Evolutionary conservation across 2,888 invertebrate species (phyloP).

Genomic region (Crossocerus cetratus): DNA sequence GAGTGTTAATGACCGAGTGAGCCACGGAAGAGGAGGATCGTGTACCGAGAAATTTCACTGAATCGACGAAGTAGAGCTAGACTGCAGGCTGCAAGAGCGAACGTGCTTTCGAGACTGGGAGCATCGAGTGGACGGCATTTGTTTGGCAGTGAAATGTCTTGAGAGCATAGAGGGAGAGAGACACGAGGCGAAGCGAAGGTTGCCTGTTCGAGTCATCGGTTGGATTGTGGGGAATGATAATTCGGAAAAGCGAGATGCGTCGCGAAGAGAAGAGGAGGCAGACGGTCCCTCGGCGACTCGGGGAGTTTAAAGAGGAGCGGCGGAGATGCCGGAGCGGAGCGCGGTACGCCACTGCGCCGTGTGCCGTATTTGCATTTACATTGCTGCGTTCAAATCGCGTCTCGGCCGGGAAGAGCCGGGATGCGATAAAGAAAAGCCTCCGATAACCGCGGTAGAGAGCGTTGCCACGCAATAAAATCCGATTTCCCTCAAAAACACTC

Average conservation of each 20-base stretch:
- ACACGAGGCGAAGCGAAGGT: conserved; percentile 30
- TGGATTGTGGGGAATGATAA: conserved; percentile 43
- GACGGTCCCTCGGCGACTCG: conserved; percentile 54
- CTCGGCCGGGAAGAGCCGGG: conserved; percentile 29
- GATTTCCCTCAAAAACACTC: conserved; percentile 9
- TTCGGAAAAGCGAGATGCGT: conserved; percentile 41
- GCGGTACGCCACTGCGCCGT: too few species aligned
- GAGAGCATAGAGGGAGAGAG: neutral
- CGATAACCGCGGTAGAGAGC: conserved; percentile 32
- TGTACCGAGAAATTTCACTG: too few species aligned
- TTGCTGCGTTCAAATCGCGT: conserved; percentile 54
- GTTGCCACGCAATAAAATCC: conserved; percentile 45
- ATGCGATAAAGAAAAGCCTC: conserved; percentile 45
- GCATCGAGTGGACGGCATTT: too few species aligned
- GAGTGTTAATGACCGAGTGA: too few species aligned
- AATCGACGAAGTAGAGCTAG: too few species aligned
- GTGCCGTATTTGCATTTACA: conserved; percentile 59
- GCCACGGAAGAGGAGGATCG: too few species aligned
- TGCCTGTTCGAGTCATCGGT: conserved; percentile 24
- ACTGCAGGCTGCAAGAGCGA: too few species aligned
- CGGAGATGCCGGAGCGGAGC: conserved; percentile 13
- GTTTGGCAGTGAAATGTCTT: too few species aligned
- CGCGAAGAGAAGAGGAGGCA: conserved; percentile 56
- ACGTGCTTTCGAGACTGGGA: too few species aligned
- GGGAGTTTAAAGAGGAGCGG: conserved; percentile 52